Evolutionary conservation across 2,888 invertebrate species (phyloP).

Genomic region (Fragum whitleyi): DNA sequence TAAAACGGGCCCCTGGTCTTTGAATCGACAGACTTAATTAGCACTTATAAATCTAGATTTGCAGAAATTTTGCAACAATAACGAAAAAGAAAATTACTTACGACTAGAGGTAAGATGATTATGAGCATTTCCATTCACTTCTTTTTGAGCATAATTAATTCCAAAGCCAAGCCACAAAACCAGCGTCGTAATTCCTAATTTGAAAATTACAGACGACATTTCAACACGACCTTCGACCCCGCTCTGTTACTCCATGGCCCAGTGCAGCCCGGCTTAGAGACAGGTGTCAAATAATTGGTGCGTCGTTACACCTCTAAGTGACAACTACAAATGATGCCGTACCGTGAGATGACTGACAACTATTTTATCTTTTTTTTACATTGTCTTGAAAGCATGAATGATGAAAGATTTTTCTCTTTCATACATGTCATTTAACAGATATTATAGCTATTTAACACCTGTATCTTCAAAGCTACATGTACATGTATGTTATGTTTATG

Average conservation of each 20-base stretch:
- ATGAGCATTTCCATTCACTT: not conserved
- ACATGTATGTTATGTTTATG: too few species aligned
- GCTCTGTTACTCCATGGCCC: not conserved
- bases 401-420: too few species aligned
- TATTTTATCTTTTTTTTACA: not conserved
- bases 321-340: not conserved
- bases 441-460: too few species aligned
- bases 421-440: too few species aligned
- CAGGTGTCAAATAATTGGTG: not conserved
- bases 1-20: too few species aligned
- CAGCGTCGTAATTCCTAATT: not conserved
- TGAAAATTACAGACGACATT: constrained; percentile 2
- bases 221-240: not conserved
- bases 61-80: too few species aligned
- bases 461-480: too few species aligned
- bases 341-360: not conserved
- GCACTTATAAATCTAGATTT: too few species aligned
- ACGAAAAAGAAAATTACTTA: not conserved
- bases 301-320: not conserved
- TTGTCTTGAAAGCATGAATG: too few species aligned
- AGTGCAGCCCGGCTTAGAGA: not conserved
- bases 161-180: not conserved
- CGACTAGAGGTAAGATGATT: not conserved
- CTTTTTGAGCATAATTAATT: not conserved
- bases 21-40: too few species aligned